phyloP scores from a whole-genome alignment of 1,140 invertebrate species.

The Tyrophagus putrescentiae region DNA sequence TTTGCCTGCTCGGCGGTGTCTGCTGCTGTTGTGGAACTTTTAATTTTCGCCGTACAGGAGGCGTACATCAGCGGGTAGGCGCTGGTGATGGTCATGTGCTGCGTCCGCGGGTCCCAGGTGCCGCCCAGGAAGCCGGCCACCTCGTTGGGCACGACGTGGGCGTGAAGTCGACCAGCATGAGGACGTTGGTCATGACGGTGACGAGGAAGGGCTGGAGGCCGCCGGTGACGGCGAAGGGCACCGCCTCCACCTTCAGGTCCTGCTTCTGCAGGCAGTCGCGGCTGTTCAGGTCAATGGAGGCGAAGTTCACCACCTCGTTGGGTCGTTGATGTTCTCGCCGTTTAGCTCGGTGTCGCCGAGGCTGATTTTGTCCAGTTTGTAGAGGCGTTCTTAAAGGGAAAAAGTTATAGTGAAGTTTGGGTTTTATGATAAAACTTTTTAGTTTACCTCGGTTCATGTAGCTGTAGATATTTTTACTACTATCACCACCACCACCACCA shows the following conservation, averaged over 20 bases:
- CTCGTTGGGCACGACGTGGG: constrained; percentile 76
- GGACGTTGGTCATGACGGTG: constrained; percentile 70
- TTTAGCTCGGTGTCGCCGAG: not conserved
- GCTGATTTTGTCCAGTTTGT: constrained; percentile 2
- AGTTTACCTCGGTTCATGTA: no score
- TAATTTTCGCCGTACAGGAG: no score
- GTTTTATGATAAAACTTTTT: no score
- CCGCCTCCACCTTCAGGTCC: constrained; percentile 69
- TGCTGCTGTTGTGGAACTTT: no score
- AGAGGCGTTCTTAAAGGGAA: constrained; percentile 5
- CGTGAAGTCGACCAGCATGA: constrained; percentile 76
- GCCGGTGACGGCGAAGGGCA: constrained; percentile 64
- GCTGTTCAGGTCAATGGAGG: constrained; percentile 6
- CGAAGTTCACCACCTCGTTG: constrained; percentile 14
- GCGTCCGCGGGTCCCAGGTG: constrained; percentile 79
- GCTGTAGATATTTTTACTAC: no score
- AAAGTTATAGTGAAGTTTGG: no score
- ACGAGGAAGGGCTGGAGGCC: constrained; percentile 82
- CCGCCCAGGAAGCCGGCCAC: constrained; percentile 85
- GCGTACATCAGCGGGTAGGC: constrained; percentile 51
- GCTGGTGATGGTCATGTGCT: constrained; percentile 69
- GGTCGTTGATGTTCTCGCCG: not conserved
- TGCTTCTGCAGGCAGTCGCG: constrained; percentile 39
- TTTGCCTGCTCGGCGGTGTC: no score
- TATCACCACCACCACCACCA: no score